phyloP scores from a whole-genome alignment of 2,888 invertebrate genomes.

The Hetaerina titia region DNA sequence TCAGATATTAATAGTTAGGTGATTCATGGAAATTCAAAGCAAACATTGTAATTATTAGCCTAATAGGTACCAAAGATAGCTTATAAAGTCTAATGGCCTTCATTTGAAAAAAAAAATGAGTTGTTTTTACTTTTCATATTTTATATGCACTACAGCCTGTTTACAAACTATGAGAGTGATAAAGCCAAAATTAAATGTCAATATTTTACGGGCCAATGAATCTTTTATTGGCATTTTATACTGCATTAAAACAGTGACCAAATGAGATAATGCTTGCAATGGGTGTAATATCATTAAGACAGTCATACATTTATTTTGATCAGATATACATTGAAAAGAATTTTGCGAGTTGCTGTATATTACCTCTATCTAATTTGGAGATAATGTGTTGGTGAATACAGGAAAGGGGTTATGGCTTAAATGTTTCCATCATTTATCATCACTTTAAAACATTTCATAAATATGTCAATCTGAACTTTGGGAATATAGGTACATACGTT shows the following conservation, averaged over 20 bases:
- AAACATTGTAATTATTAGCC: not conserved
- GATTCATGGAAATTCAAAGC: not conserved
- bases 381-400: not conserved
- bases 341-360: not conserved
- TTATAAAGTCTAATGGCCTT: not conserved
- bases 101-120: not conserved
- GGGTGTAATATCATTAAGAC: not conserved
- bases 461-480: not conserved
- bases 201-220: not conserved
- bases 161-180: not conserved
- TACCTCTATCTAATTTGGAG: not conserved
- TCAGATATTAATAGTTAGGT: not conserved
- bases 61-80: not conserved
- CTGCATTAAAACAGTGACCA: not conserved
- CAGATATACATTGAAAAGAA: not conserved
- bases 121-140: not conserved
- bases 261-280: not conserved
- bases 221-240: not conserved
- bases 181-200: not conserved
- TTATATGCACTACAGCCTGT: not conserved
- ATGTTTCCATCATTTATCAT: not conserved
- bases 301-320: not conserved
- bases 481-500: not conserved
- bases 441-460: not conserved
- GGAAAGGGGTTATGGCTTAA: not conserved